Percentiles rank a stretch among this genome's conserved stretches.
Conservation (phyloP, 2,113 vertebrate species). For the Pelecanus crispus region DNA sequence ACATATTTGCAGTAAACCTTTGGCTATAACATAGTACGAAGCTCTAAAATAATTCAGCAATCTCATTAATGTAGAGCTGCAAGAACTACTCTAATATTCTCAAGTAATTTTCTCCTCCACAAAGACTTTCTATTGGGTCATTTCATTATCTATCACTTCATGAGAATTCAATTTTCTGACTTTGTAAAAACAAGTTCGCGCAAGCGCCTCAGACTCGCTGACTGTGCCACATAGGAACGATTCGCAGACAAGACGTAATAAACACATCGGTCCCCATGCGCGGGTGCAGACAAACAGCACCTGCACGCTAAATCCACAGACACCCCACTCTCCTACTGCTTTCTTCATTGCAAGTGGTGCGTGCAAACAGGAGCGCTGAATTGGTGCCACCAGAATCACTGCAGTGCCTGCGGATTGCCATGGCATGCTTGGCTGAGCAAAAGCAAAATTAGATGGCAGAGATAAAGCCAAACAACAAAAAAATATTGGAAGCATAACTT, state of each 20-base stretch:
- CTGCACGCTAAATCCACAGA: background rate
- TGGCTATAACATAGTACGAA: background rate
- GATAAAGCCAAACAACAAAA: background rate
- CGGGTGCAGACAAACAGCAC: background rate
- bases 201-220: background rate
- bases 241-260: rapidly evolving
- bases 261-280: background rate
- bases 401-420: background rate
- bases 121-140: background rate
- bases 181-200: background rate
- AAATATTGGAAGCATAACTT: background rate
- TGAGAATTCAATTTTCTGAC: background rate
- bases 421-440: background rate
- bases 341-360: background rate
- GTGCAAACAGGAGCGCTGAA: background rate
- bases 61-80: background rate
- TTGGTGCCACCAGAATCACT: background rate
- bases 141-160: background rate
- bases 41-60: background rate
- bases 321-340: background rate
- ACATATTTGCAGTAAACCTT: background rate
- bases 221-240: background rate
- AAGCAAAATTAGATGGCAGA: background rate
- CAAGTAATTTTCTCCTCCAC: background rate
- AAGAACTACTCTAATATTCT: background rate